Percentiles rank a stretch among this genome's conserved stretches.
Conservation (phyloP, 1,140 invertebrate genomes). For the Metopolophium dirhodum region DNA sequence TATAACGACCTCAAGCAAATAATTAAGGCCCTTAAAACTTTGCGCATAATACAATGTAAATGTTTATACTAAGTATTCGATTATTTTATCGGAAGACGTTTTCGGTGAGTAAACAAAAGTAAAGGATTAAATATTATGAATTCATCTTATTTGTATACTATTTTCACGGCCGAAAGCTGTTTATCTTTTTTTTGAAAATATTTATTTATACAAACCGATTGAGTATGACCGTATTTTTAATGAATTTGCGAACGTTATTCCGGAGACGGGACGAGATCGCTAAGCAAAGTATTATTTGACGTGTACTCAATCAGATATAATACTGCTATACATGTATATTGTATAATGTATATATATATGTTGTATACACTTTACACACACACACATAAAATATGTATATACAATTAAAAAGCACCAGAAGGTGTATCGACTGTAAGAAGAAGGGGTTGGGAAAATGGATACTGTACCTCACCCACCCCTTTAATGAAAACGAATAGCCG, state of each 20-base stretch:
- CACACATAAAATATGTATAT: neutral
- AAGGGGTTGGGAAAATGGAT: neutral
- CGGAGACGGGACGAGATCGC: neutral
- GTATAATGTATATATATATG: neutral
- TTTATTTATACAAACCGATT: neutral
- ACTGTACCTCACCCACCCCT: neutral
- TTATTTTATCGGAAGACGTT: constrained; percentile 34
- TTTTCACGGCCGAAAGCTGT: constrained; percentile 19
- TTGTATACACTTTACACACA: too few species aligned
- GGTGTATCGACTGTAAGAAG: neutral
- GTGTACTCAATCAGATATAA: neutral
- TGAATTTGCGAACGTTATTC: neutral
- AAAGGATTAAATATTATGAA: constrained; percentile 27
- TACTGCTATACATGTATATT: neutral
- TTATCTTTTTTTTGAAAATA: constrained; percentile 6
- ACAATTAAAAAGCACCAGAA: neutral
- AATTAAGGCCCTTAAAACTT: neutral
- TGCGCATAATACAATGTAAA: constrained; percentile 5
- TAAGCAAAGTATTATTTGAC: neutral
- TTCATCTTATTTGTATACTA: neutral
- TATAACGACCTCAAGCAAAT: constrained; percentile 18
- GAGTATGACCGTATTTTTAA: neutral
- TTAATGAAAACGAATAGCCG: neutral
- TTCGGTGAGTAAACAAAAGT: constrained; percentile 14
- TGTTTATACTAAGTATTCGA: constrained; percentile 9